These are phyloP conservation scores for Netelia fuscicornis DNA, from an alignment of 2,888 invertebrate genomes.

Conservation along the genomic window DNA sequence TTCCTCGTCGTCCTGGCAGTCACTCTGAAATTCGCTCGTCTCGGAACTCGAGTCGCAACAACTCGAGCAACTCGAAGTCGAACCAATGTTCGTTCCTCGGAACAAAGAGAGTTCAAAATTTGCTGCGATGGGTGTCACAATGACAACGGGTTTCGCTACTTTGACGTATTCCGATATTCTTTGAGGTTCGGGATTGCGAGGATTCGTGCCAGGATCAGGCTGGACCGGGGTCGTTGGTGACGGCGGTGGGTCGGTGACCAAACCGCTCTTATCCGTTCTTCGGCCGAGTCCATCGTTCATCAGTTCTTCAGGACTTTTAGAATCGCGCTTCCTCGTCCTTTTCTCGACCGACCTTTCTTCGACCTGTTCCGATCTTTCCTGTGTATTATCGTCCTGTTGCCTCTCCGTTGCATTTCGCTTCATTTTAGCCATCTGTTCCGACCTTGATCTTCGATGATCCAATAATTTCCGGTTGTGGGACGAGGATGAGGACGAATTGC, in stretches of 20 bases:
- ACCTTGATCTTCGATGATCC: slow-evolving; percentile 80
- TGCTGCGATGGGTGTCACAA: slow-evolving; percentile 54
- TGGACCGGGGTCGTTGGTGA: slow-evolving; percentile 42
- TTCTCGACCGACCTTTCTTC: slow-evolving; percentile 16
- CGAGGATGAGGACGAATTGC: slow-evolving; percentile 71
- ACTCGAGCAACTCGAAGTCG: slow-evolving; percentile 83
- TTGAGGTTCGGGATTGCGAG: slow-evolving; percentile 23
- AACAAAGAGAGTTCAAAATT: slow-evolving; percentile 61
- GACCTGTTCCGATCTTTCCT: slow-evolving; percentile 10
- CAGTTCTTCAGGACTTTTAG: slow-evolving; percentile 62
- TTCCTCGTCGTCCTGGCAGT: slow-evolving; percentile 94
- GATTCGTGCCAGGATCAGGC: neutral
- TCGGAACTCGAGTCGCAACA: slow-evolving; percentile 85
- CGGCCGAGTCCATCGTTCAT: slow-evolving; percentile 82
- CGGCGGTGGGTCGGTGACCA: slow-evolving; percentile 72
- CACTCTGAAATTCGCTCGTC: slow-evolving; percentile 91
- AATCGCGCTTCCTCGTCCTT: slow-evolving; percentile 12
- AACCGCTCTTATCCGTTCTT: slow-evolving; percentile 82
- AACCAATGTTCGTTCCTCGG: slow-evolving; percentile 55
- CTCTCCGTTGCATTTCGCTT: slow-evolving; percentile 68
- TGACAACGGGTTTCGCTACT: slow-evolving; percentile 66
- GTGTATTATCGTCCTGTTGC: slow-evolving; percentile 2
- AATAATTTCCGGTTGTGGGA: slow-evolving; percentile 80
- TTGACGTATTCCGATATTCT: slow-evolving; percentile 39
- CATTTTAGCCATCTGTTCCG: slow-evolving; percentile 80